Conservation (phyloP, 2,113 vertebrate genomes). For the Apeltes quadracus region DNA sequence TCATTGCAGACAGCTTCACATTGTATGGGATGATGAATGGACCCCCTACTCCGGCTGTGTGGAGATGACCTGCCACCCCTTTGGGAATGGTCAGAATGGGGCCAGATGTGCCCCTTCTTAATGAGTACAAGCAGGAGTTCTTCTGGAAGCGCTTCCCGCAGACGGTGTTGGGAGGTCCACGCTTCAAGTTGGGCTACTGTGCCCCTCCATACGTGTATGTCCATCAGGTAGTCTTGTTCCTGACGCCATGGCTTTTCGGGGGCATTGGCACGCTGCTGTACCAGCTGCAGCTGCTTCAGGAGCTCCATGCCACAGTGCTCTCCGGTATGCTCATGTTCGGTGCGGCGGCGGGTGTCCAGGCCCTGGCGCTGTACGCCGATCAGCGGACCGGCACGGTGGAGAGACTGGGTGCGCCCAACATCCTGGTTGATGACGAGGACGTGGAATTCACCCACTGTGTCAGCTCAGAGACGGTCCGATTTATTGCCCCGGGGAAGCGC, state of each 20-base stretch:
- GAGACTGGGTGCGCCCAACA: slow-evolving; percentile 85
- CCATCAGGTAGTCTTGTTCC: slow-evolving; percentile 91
- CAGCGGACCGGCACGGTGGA: slow-evolving; percentile 84
- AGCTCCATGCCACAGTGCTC: slow-evolving; percentile 83
- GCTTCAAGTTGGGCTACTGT: slow-evolving; percentile 92
- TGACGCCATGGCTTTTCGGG: slow-evolving; percentile 93
- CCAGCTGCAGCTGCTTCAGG: slow-evolving; percentile 86
- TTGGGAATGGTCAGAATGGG: slow-evolving; percentile 89
- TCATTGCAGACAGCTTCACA: slow-evolving; percentile 36
- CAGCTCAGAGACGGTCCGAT: slow-evolving; percentile 91
- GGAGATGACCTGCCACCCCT: slow-evolving; percentile 77
- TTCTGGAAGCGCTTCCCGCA: slow-evolving; percentile 98
- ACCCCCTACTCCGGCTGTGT: slow-evolving; percentile 41
- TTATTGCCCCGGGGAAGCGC: slow-evolving; percentile 95
- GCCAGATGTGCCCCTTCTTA: slow-evolving; percentile 97
- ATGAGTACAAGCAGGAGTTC: slow-evolving; percentile 98
- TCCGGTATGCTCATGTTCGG: slow-evolving; percentile 91
- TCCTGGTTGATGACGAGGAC: slow-evolving; percentile 93
- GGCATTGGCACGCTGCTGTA: slow-evolving; percentile 90
- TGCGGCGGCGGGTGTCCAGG: slow-evolving; percentile 85
- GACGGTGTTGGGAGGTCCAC: slow-evolving; percentile 92
- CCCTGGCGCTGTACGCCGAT: slow-evolving; percentile 83
- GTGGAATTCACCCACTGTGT: slow-evolving; percentile 94
- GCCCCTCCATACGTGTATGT: slow-evolving; percentile 93
- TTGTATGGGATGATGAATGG: slow-evolving; percentile 59